A percentile compares a stretch with the other conserved stretches of the same genome.
Evolutionary conservation across 1,140 invertebrate genomes (phyloP).

Genomic region (Colletes latitarsis): DNA sequence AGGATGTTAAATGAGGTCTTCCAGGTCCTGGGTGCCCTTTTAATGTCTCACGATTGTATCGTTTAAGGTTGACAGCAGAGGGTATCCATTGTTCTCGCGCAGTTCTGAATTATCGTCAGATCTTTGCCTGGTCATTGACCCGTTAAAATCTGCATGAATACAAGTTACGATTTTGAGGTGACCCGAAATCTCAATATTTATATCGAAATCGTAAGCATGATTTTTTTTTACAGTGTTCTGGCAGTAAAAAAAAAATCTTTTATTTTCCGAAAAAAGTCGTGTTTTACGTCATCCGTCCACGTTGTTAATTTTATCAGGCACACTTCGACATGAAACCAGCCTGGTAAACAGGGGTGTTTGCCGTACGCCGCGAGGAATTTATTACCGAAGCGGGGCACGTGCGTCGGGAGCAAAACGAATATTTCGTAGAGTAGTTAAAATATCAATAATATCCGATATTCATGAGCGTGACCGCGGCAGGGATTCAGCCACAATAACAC

Average conservation of each 20-base stretch:
- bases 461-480: background rate
- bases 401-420: constrained; percentile 3
- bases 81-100: too few relatives aligned
- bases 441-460: constrained; percentile 30
- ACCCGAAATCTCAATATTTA: too few relatives aligned
- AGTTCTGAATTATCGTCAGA: background rate
- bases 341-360: background rate
- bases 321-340: background rate
- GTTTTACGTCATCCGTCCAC: too few relatives aligned
- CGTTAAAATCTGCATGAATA: too few relatives aligned
- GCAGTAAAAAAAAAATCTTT: too few relatives aligned
- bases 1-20: background rate
- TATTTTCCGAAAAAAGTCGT: too few relatives aligned
- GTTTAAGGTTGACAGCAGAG: background rate
- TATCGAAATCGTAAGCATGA: too few relatives aligned
- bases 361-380: background rate
- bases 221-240: too few relatives aligned
- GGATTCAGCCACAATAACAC: background rate
- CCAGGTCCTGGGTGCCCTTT: background rate
- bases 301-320: background rate
- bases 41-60: background rate
- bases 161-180: too few relatives aligned
- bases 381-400: background rate
- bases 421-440: background rate
- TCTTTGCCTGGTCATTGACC: background rate